Base-by-base conservation (phyloP, 2,113 vertebrate genomes). In the Poeciliopsis turrubarensis region DNA sequence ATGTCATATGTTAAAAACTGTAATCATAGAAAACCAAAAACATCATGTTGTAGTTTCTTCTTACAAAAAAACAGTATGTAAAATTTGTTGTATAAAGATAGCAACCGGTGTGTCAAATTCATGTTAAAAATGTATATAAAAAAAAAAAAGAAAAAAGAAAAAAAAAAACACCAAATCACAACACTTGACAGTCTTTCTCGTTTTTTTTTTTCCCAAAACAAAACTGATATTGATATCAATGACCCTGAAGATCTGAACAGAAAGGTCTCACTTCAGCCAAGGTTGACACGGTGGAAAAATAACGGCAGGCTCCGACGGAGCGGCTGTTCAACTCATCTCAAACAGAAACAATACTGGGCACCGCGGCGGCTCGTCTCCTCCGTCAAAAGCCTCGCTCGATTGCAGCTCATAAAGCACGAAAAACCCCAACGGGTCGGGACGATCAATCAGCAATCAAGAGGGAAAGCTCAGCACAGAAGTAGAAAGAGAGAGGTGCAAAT, bases 181-280 rank as follows among this genome's bases (percentile, higher is more conserved):
- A 87, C 92, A 93, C 91, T 84, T 90, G 88, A 93, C 91, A 92
- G 86, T 84, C 78, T 57, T 83, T 80, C 75, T 82, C 61, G 73
- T 71, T 73, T 83, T 74, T 67, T 77, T 9, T 72, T 82, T 70
- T 51, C 67, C 12, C 72, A 78, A 81, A 79, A 84, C 7, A 0
- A 27, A 37, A 87, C 73, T 9, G 30, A 86, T 86, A 82, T 78
- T 75, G 73, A 91, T 86, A 87, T 84, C 78, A 88, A 94, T 91
- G 93, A 94, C 93, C 92, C 91, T 90, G 90, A 93, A 92, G 92
- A 88, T n/a, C 78, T 87, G 84, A 87, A 91, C 66, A 9, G 32
- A 84, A 88, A 85, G 17, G 77, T 85, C 86, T 83, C 78, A 72
- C 70, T 75, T 57, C 78, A 89, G 77, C 76, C 75, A 8, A 66